Percentiles rank a stretch among this genome's conserved stretches.
Evolutionary conservation across 2,888 invertebrate genomes (phyloP).

Genomic region (Clunio marinus): DNA sequence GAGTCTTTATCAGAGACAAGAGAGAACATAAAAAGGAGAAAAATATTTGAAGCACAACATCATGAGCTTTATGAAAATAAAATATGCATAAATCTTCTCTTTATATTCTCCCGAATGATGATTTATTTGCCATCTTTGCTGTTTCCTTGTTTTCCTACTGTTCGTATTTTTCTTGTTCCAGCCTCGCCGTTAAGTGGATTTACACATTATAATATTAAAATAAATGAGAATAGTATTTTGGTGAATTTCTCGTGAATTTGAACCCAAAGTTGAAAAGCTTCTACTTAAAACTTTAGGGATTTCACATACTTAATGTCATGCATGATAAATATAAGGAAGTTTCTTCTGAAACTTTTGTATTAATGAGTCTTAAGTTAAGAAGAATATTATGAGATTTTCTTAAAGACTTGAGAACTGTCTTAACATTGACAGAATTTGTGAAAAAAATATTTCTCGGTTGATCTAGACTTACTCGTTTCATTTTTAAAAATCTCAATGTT

Average conservation of each 20-base stretch:
- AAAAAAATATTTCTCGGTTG: too few species aligned
- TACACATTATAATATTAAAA: background rate
- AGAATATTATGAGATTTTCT: too few species aligned
- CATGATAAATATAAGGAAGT: too few species aligned
- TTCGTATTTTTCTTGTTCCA: background rate
- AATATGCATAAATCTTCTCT: constrained; percentile 28
- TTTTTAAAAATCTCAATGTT: too few species aligned
- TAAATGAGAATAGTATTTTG: background rate
- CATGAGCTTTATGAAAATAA: background rate
- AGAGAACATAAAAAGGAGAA: background rate
- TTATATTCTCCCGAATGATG: constrained; percentile 25
- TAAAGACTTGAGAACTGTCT: too few species aligned
- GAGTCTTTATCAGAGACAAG: background rate
- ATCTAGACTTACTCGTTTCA: too few species aligned
- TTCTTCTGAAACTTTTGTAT: too few species aligned
- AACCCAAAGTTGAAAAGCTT: background rate
- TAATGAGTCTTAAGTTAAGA: too few species aligned
- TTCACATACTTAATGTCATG: too few species aligned
- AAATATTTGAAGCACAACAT: background rate
- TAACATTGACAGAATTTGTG: too few species aligned
- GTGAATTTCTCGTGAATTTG: background rate
- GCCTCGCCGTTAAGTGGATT: constrained; percentile 20
- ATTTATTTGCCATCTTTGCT: constrained; percentile 23
- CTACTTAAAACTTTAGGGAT: too few species aligned
- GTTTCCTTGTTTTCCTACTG: background rate